Percentiles rank a stretch among this genome's conserved stretches.
Evolutionary conservation across 37 sponge, comb jelly and placozoan genomes (phyloP).

Genomic region (Halisarca cf. caerulea): DNA sequence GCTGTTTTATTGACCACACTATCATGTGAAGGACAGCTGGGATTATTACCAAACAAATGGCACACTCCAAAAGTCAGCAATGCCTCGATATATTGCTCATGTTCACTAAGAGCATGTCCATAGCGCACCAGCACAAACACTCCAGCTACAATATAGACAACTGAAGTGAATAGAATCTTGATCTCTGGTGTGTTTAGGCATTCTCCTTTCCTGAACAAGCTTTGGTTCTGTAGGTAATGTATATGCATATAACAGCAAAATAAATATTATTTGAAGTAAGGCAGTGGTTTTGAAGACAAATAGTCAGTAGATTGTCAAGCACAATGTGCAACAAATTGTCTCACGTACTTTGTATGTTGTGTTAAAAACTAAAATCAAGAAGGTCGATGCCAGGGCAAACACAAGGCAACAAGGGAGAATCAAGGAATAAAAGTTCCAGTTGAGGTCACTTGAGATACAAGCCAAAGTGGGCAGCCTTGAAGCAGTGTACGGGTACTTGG

Average conservation of each 20-base stretch:
- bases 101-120: not conserved
- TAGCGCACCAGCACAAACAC: not conserved
- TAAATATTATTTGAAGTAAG: not conserved
- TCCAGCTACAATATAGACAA: slow-evolving; percentile 6
- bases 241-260: not conserved
- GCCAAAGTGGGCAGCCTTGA: not conserved
- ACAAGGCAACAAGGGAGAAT: not conserved
- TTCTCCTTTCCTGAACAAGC: not conserved
- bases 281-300: not conserved
- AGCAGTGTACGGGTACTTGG: not conserved
- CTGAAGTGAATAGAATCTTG: not conserved
- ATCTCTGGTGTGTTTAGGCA: slow-evolving; percentile 13
- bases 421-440: not conserved
- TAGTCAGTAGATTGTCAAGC: not conserved
- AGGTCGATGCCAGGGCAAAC: not conserved
- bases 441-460: not conserved
- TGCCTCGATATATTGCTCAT: not conserved
- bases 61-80: not conserved
- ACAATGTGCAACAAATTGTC: too few relatives aligned
- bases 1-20: not conserved
- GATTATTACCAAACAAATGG: not conserved
- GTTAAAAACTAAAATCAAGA: not conserved
- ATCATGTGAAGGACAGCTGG: not conserved
- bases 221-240: not conserved
- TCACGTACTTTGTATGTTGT: too few relatives aligned